Percentiles rank a stretch among this genome's conserved stretches.
Conservation (phyloP, 2,797 vertebrate genomes). For the Hippoglossus hippoglossus region DNA sequence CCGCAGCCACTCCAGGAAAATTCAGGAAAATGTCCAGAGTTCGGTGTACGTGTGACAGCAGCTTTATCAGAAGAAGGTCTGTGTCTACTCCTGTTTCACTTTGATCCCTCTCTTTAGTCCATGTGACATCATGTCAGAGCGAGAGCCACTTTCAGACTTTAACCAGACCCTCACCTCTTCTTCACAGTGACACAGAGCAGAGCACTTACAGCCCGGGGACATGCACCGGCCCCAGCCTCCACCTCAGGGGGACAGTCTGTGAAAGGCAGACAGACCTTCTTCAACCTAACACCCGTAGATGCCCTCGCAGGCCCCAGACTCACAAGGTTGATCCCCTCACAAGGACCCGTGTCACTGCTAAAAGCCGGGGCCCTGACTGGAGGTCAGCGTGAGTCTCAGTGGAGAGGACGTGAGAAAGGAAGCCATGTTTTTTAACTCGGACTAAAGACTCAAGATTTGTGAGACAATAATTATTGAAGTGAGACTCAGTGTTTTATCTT, state of each 20-base stretch:
- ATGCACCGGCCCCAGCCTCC: constrained; percentile 27
- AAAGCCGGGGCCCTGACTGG: constrained; percentile 61
- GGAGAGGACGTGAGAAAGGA: constrained; percentile 27
- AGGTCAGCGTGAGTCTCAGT: constrained; percentile 40
- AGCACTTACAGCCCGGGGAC: constrained; percentile 62
- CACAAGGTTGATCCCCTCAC: constrained; percentile 41
- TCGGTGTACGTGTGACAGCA: too few relatives aligned
- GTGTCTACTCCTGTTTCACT: neutral
- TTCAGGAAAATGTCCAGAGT: too few relatives aligned
- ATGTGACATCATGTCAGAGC: constrained; percentile 43
- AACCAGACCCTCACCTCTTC: constrained; percentile 26
- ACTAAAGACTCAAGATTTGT: constrained; percentile 1
- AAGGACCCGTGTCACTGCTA: constrained; percentile 63
- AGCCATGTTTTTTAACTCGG: neutral
- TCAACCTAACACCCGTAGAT: constrained; percentile 47
- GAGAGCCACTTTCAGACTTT: constrained; percentile 49
- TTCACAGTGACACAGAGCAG: constrained; percentile 48
- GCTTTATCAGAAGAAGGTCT: constrained; percentile 11
- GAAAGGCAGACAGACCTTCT: constrained; percentile 48
- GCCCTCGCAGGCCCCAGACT: constrained; percentile 36
- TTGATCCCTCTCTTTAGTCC: constrained; percentile 24
- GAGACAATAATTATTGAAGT: neutral
- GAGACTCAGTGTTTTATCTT: neutral
- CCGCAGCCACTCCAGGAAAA: too few relatives aligned
- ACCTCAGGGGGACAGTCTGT: constrained; percentile 53